A percentile compares a stretch with the other conserved stretches of the same genome.
These are phyloP conservation scores for Chaetodon trifascialis DNA, from an alignment of 2,113 vertebrate species.

Conservation along the genomic window DNA sequence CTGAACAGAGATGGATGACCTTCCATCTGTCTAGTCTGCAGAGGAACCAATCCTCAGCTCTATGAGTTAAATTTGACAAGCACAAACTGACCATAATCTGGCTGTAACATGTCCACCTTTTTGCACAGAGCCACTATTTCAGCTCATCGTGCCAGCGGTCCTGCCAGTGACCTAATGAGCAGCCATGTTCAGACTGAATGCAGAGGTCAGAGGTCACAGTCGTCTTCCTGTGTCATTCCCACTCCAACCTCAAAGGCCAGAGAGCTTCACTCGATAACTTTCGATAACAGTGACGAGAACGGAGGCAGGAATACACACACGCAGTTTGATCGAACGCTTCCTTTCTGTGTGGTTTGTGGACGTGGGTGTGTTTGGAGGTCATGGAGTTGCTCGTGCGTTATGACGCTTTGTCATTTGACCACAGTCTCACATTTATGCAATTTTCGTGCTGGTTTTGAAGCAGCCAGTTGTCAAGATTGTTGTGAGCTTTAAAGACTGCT, in stretches of 20 bases:
- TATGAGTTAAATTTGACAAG: not conserved
- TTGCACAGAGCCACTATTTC: not conserved
- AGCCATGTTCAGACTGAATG: constrained; percentile 5
- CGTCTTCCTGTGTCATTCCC: constrained; percentile 11
- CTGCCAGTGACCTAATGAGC: not conserved
- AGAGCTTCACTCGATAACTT: not conserved
- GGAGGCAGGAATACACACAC: not conserved
- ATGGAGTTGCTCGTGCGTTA: not conserved
- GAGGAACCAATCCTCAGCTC: not conserved
- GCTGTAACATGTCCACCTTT: not conserved
- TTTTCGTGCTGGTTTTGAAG: constrained; percentile 21
- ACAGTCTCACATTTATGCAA: not conserved
- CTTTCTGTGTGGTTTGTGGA: not conserved
- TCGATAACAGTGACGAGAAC: not conserved
- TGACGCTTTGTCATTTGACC: constrained; percentile 44
- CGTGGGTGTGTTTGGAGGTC: constrained; percentile 10
- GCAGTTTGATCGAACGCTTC: not conserved
- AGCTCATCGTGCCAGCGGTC: not conserved
- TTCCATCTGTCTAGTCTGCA: not conserved
- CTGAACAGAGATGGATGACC: not conserved
- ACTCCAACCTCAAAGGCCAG: not conserved
- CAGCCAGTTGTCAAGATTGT: not conserved
- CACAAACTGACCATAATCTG: not conserved
- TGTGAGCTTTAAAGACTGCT: constrained; percentile 33
- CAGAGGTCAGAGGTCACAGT: constrained; percentile 25